Evolutionary conservation across 2,888 invertebrate species (phyloP).

Genomic region (Aquatica leii): DNA sequence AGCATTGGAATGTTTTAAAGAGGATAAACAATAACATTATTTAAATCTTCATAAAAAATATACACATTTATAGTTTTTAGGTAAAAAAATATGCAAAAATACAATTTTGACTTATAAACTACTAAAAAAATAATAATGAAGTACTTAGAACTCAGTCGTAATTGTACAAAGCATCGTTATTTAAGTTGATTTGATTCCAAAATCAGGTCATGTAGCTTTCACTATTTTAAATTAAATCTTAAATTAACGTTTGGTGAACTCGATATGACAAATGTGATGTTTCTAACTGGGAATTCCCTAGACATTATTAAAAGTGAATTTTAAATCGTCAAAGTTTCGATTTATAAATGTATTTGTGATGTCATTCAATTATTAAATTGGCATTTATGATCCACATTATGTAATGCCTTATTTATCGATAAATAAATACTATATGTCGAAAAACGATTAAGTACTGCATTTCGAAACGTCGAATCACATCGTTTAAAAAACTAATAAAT

Average conservation of each 20-base stretch:
- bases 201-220: not conserved
- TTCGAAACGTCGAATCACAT: slow-evolving; percentile 18
- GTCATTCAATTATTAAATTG: too few species aligned
- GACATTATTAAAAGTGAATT: too few species aligned
- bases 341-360: too few species aligned
- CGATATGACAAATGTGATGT: not conserved
- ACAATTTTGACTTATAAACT: not conserved
- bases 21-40: slow-evolving; percentile 33
- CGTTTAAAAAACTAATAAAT: slow-evolving; percentile 18
- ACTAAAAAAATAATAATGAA: not conserved
- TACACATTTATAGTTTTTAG: slow-evolving; percentile 22
- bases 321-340: too few species aligned
- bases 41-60: slow-evolving; percentile 35
- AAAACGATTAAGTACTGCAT: not conserved
- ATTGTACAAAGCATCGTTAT: not conserved
- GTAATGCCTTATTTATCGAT: too few species aligned
- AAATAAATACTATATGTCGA: not conserved
- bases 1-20: slow-evolving; percentile 27
- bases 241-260: not conserved
- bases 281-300: not conserved
- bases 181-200: not conserved
- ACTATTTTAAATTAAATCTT: not conserved
- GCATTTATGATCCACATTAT: too few species aligned
- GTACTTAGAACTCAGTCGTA: not conserved
- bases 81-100: slow-evolving; percentile 10